Evolutionary conservation across 2,888 invertebrate genomes (phyloP).

Genomic region (Parnassius smintheus): DNA sequence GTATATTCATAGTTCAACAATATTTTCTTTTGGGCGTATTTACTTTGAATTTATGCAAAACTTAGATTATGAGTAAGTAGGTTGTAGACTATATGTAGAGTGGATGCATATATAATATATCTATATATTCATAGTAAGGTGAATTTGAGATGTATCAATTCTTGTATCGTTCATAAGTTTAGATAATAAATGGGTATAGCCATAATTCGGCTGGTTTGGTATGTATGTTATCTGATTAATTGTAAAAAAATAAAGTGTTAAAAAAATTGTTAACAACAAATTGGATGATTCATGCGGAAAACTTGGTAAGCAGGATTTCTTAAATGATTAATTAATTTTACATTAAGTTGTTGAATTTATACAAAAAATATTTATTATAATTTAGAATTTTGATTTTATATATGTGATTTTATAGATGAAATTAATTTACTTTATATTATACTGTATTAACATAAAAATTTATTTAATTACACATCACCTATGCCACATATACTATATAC

Average conservation of each 20-base stretch:
- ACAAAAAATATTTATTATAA: no score
- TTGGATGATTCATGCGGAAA: no score
- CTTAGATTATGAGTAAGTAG: slow-evolving; percentile 80
- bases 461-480: no score
- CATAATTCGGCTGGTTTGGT: slow-evolving; percentile 81
- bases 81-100: slow-evolving; percentile 81
- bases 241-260: slow-evolving; percentile 74
- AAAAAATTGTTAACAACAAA: no score
- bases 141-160: slow-evolving; percentile 81
- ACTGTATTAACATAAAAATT: no score
- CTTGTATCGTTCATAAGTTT: slow-evolving; percentile 81
- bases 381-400: no score
- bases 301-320: no score
- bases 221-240: slow-evolving; percentile 81
- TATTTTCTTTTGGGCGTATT: slow-evolving; percentile 81
- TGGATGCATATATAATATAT: slow-evolving; percentile 80
- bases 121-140: slow-evolving; percentile 77
- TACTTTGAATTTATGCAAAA: slow-evolving; percentile 81
- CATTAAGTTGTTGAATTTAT: no score
- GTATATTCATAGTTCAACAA: slow-evolving; percentile 81
- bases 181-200: slow-evolving; percentile 82
- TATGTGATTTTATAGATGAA: no score
- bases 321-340: no score
- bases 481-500: no score
- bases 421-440: no score